Evolutionary conservation across 2,113 vertebrate species (phyloP).

Genomic region (Apistogramma diplotaenia): DNA sequence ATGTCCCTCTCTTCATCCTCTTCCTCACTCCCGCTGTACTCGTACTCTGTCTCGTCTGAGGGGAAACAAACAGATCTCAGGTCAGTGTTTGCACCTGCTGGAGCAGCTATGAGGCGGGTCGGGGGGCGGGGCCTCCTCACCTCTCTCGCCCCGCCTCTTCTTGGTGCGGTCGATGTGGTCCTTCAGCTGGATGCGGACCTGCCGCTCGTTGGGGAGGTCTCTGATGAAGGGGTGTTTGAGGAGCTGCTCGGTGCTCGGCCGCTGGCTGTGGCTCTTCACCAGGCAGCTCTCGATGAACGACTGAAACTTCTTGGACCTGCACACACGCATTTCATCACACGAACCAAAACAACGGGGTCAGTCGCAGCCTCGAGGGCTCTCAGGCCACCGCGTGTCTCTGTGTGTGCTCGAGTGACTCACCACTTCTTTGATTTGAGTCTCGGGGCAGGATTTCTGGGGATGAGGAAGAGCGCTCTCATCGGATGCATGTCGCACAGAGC

Average conservation of each 20-base stretch:
- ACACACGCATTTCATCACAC: too few relatives aligned
- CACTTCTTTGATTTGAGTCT: slow-evolving; percentile 98
- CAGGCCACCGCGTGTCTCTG: background rate
- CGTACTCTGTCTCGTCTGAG: slow-evolving; percentile 95
- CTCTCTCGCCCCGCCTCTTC: slow-evolving; percentile 91
- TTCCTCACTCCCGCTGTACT: slow-evolving; percentile 98
- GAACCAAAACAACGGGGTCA: background rate
- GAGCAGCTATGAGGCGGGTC: background rate
- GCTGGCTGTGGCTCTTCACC: slow-evolving; percentile 95
- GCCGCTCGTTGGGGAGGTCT: slow-evolving; percentile 94
- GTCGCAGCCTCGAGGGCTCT: rapidly evolving
- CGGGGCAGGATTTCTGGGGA: slow-evolving; percentile 95
- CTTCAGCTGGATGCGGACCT: slow-evolving; percentile 99
- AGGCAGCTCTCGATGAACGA: slow-evolving; percentile 97
- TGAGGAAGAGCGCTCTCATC: slow-evolving; percentile 98
- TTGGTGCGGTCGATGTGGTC: slow-evolving; percentile 99
- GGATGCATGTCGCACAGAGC: slow-evolving; percentile 99
- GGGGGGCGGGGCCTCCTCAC: slow-evolving; percentile 11
- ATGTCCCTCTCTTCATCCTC: slow-evolving; percentile 97
- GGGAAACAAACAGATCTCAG: slow-evolving; percentile 5
- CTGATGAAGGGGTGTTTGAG: slow-evolving; percentile 97
- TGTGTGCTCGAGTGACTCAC: slow-evolving; percentile 75
- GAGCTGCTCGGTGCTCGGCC: slow-evolving; percentile 94
- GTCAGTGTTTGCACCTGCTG: background rate
- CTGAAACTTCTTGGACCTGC: slow-evolving; percentile 98